phyloP scores from a whole-genome alignment of 2,888 invertebrate genomes.

The Eupithecia insigniata region DNA sequence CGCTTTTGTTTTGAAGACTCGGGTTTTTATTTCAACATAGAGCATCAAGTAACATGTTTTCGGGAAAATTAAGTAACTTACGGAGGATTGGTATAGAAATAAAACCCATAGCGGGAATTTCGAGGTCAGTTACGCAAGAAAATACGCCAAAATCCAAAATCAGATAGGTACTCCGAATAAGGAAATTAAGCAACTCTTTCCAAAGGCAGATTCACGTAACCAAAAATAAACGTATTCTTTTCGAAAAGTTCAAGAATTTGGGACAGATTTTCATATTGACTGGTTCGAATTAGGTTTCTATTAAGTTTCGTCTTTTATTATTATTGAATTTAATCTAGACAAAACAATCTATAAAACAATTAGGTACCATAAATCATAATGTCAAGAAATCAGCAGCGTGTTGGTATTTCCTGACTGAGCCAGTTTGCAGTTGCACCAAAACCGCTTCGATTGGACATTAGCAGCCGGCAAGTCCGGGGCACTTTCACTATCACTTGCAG shows the following conservation, averaged over 20 bases:
- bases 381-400: slow-evolving; percentile 1
- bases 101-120: slow-evolving; percentile 1
- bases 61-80: neutral
- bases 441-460: slow-evolving; percentile 11
- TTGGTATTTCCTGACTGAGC: slow-evolving; percentile 27
- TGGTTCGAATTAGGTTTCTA: neutral
- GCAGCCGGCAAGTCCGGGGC: slow-evolving; percentile 35
- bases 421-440: neutral
- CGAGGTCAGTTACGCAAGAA: slow-evolving; percentile 13
- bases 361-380: neutral
- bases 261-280: neutral
- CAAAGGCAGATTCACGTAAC: slow-evolving; percentile 11
- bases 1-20: neutral
- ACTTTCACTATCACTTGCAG: slow-evolving; percentile 46
- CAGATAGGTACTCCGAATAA: slow-evolving; percentile 11
- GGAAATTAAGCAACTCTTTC: slow-evolving; percentile 10
- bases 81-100: neutral
- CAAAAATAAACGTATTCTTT: slow-evolving; percentile 2
- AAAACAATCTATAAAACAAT: neutral
- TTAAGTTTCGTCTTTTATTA: neutral
- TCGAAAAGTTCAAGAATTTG: slow-evolving; percentile 27
- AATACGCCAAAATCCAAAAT: neutral
- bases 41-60: neutral
- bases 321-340: neutral
- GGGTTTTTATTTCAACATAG: neutral